Evolutionary conservation across 2,797 vertebrate genomes (phyloP), one percentile per base, ranked within the genome.

Genomic region (Coccyzus lansbergi): DNA sequence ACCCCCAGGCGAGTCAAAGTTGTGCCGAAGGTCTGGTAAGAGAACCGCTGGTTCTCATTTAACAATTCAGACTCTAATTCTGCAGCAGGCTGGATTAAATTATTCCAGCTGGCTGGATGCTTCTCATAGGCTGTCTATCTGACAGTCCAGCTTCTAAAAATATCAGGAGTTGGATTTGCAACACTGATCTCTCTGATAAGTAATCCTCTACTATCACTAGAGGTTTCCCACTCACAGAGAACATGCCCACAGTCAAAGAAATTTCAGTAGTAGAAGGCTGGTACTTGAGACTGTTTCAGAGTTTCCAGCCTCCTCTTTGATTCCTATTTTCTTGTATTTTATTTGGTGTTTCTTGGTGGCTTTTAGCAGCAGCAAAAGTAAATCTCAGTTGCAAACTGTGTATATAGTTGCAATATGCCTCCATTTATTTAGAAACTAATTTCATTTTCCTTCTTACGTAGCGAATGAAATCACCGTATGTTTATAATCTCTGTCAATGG

Each of bases 61-160:
- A 93, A 71, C 55, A 84, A n/a, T 72, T 69, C 38, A 38, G 42
- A 82, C 29, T 20, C 20, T 60, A 51, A 79, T 65, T 91, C 80
- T 95, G 77, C 77, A 86, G 55, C 53, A 79, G 85, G 48, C 46
- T 93, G 74, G 88, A 95, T 92, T 88, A 94, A 79, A 84, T 80
- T 12, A 68, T 83, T 65, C 62, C 75, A 85, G 62, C 22, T 86
- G 92, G 70, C 51, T 4, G 1, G 38, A 29, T 86, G 88, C 44
- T 74, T 84, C 64, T 94, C 40, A 82, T 28, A 87, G 52, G 81
- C 84, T 83, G 33, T 26, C 76, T 91, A 1, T 81, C 64, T 82
- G 71, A 89, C 91, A 92, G 78, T 44, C 59, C 56, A 85, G 48
- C 63, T 79, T 63, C 92, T 77, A 92, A 93, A 95, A 91, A 92